Base-by-base conservation (phyloP, 2,797 vertebrate species). In the Chloroceryle inda region DNA sequence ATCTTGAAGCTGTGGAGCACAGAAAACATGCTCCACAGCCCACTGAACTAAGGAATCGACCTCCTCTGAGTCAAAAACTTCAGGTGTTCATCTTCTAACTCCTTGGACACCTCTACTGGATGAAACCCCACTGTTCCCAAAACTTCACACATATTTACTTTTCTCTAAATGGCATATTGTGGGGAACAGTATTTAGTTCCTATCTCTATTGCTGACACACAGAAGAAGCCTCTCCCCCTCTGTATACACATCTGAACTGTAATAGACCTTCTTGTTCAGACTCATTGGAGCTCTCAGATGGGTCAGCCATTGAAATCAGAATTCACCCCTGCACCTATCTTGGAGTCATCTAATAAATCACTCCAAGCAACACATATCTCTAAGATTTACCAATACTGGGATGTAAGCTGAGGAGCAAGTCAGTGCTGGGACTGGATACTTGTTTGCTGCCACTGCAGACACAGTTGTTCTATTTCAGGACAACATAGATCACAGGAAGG, bases 191-290 rank as follows among this genome's bases (percentile, higher is more conserved):
- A 9, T 89, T 88, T 47, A 31, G 15, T 61, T 13, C 15, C 4
- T 6, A 37, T 18, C 23, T 61, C 37, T 45, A 4, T 26, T 62
- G 15, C 12, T 85, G 81, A 7, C 29, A 55, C 4, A 22, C 5
- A 5, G 47, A 89, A 58, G 67, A 42, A 58, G 35, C 4, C 27
- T 27, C 5, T 62, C 11, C 53, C 11, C 5, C 7, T 66, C n/a
- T 3, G 9, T 37, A 10, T 6, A 27, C 2, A 6, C 13, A 66
- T 4, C 10, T 6, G 2, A 56, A 33, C 8, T 56, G 11, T 33
- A 24, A 10, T 37, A 75, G 53, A 56, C 37, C 17, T 5, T 35
- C 45, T 87, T 42, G 7, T 58, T 73, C 15, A 35, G 56, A 18
- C 7, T 66, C 13, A 15, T 18, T 4, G 3, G 45, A 80, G 10